These are phyloP conservation scores for Coryphaenoides rupestris DNA, from an alignment of 2,113 vertebrate genomes.

Conservation along the genomic window DNA sequence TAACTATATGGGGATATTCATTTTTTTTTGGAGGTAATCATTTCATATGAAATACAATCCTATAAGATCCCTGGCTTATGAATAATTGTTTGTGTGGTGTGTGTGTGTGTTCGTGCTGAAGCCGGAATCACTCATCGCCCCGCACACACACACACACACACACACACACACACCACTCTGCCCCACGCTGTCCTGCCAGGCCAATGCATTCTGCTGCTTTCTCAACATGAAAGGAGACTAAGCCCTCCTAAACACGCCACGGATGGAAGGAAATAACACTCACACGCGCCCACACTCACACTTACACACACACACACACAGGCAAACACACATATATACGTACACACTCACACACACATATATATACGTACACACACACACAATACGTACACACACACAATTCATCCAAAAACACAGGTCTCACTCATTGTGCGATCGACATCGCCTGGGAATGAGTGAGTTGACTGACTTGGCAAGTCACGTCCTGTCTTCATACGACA, in stretches of 20 bases:
- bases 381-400: constrained; percentile 2
- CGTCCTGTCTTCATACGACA: constrained; percentile 40
- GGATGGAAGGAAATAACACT: constrained; percentile 16
- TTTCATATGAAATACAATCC: too few relatives aligned
- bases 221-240: constrained; percentile 37
- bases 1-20: too few relatives aligned
- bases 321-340: constrained; percentile 4
- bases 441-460: constrained; percentile 17
- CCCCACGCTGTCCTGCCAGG: too few relatives aligned
- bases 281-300: background rate
- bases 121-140: constrained; percentile 23
- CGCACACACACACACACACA: constrained; percentile 8
- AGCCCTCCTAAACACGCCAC: background rate
- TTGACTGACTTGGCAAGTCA: constrained; percentile 51
- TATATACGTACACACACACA: constrained; percentile 7
- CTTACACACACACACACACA: background rate
- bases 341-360: constrained; percentile 21
- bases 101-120: background rate
- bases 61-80: too few relatives aligned
- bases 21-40: too few relatives aligned
- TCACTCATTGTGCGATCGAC: constrained; percentile 23
- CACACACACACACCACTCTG: background rate
- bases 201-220: constrained; percentile 29
- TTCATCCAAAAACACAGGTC: background rate
- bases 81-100: constrained; percentile 4